A percentile compares a stretch with the other conserved stretches of the same genome.
These are phyloP conservation scores for Gisinianus flammeolus DNA, from an alignment of 2,888 invertebrate genomes.

Conservation along the genomic window DNA sequence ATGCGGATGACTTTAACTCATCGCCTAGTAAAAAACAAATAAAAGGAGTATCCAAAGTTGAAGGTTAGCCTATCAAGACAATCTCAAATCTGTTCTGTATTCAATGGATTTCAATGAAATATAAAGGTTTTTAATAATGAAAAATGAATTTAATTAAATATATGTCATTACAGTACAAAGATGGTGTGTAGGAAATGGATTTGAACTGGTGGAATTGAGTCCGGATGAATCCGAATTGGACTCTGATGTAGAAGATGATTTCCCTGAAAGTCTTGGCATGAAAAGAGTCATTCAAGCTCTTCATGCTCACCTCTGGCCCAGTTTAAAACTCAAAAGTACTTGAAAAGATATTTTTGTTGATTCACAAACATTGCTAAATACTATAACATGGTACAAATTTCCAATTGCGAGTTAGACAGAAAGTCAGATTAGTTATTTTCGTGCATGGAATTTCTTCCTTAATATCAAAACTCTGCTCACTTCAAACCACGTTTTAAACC, in stretches of 20 bases:
- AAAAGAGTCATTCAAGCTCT: constrained; percentile 73
- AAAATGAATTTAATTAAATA: neutral
- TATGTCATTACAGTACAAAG: constrained; percentile 65
- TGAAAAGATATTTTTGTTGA: no score
- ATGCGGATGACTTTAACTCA: constrained; percentile 55
- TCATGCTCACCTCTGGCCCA: constrained; percentile 76
- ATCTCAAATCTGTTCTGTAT: neutral
- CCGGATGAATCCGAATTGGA: constrained; percentile 64
- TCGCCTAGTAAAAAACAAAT: neutral
- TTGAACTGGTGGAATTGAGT: constrained; percentile 73
- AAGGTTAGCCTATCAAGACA: constrained; percentile 53
- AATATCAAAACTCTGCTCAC: no score
- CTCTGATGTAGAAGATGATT: constrained; percentile 65
- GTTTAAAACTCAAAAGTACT: constrained; percentile 69
- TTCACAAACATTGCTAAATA: no score
- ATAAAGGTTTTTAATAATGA: constrained; percentile 1
- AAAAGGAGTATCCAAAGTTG: constrained; percentile 60
- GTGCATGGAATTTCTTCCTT: no score
- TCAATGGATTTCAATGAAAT: constrained; percentile 1
- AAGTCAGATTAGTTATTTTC: no score
- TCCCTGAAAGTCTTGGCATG: constrained; percentile 70
- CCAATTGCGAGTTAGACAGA: no score
- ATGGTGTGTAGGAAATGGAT: constrained; percentile 73
- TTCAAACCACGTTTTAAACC: no score
- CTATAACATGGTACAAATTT: no score